These are phyloP conservation scores for Cephus pygmeus DNA, from an alignment of 2,888 invertebrate species.

Conservation along the genomic window DNA sequence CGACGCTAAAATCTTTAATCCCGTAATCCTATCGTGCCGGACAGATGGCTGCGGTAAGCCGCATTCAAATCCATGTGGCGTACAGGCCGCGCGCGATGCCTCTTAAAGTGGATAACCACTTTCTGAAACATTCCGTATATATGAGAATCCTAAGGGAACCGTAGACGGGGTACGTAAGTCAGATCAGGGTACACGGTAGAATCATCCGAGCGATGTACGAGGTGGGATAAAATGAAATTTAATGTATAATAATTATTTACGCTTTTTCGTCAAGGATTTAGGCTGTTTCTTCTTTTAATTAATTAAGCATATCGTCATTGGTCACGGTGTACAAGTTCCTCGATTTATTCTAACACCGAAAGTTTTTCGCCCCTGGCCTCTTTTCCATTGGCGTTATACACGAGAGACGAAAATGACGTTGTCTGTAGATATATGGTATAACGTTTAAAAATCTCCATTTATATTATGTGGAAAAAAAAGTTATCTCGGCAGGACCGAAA, in stretches of 20 bases:
- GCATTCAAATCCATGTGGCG: conserved; percentile 26
- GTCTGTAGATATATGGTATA: background rate
- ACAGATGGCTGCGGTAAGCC: conserved; percentile 45
- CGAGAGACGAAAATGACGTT: background rate
- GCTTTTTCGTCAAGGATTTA: background rate
- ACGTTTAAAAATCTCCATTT: background rate
- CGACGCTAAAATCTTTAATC: conserved; percentile 45
- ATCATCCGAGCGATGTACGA: background rate
- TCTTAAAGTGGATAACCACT: conserved; percentile 5
- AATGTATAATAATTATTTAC: background rate
- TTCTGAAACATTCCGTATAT: background rate
- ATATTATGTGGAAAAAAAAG: background rate
- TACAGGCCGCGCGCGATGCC: conserved; percentile 10
- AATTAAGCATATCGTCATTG: background rate
- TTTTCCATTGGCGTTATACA: background rate
- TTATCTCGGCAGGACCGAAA: background rate
- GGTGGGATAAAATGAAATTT: background rate
- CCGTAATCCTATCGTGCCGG: conserved; percentile 47
- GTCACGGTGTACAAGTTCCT: background rate
- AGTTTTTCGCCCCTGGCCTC: background rate
- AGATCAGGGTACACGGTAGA: background rate
- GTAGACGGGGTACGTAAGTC: background rate
- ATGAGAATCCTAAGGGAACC: background rate
- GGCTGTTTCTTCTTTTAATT: background rate
- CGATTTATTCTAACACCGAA: background rate